These are phyloP conservation scores for Actenoides lindsayi DNA, from an alignment of 2,113 vertebrate species.

Conservation along the genomic window DNA sequence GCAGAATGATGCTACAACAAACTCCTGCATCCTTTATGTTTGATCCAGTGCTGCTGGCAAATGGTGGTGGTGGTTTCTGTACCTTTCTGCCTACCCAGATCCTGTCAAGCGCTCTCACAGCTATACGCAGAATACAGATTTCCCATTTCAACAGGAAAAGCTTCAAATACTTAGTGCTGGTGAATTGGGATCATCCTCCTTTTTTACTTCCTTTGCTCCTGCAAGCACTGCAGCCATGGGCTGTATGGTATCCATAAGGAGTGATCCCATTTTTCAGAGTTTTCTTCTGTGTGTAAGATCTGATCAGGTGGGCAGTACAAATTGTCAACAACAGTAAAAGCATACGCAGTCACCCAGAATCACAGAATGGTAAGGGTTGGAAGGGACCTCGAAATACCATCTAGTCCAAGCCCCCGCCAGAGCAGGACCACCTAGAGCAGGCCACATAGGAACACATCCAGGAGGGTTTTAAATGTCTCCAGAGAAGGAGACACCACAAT, in stretches of 20 bases:
- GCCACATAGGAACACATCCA: too few relatives aligned
- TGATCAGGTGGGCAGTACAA: background rate
- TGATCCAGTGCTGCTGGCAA: background rate
- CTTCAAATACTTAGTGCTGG: background rate
- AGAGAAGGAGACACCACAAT: too few relatives aligned
- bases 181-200: background rate
- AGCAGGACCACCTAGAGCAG: too few relatives aligned
- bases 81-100: background rate
- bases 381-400: too few relatives aligned
- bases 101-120: background rate
- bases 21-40: rapidly evolving
- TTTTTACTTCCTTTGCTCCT: background rate
- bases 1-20: rapidly evolving
- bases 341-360: background rate
- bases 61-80: background rate
- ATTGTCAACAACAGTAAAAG: background rate
- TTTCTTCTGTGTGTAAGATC: background rate
- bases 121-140: background rate
- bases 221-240: background rate
- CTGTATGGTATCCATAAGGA: rapidly evolving
- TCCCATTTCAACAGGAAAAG: background rate
- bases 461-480: too few relatives aligned
- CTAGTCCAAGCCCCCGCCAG: too few relatives aligned
- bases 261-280: rapidly evolving
- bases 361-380: too few relatives aligned